Conservation (phyloP, 1,140 invertebrate species). For the Sipha flava region DNA sequence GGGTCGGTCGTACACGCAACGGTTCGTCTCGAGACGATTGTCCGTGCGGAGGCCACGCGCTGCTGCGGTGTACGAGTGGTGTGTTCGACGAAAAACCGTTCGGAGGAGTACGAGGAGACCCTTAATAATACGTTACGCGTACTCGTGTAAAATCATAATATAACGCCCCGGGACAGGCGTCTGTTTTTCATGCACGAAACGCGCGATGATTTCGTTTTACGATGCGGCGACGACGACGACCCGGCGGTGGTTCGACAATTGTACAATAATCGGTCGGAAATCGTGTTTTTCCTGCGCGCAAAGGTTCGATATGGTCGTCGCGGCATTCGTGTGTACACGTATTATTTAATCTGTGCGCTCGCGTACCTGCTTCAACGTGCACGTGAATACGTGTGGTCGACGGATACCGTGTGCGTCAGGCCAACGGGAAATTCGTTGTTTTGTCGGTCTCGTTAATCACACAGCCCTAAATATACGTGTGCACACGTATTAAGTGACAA, state of each 20-base stretch:
- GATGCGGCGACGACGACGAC: background rate
- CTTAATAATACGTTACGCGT: too few relatives aligned
- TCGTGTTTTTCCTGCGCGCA: background rate
- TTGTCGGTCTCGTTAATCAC: conserved; percentile 3
- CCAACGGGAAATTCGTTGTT: background rate
- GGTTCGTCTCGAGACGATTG: background rate
- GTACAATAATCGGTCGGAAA: background rate
- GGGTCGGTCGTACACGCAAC: background rate
- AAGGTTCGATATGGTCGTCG: background rate
- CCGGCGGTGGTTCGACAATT: too few relatives aligned
- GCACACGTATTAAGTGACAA: background rate
- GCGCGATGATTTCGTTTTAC: background rate
- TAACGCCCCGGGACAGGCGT: too few relatives aligned
- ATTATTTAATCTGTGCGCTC: background rate
- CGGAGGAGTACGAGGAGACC: too few relatives aligned
- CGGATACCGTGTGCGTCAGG: too few relatives aligned
- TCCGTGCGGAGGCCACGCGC: too few relatives aligned
- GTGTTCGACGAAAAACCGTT: too few relatives aligned
- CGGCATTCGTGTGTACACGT: background rate
- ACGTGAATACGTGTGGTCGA: too few relatives aligned
- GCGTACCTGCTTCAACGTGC: too few relatives aligned
- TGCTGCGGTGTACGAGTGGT: too few relatives aligned
- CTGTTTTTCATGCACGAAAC: background rate
- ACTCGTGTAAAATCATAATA: too few relatives aligned
- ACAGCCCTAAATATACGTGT: background rate